phyloP scores from a whole-genome alignment of 2,113 vertebrate genomes.

The Myotis davidii region DNA sequence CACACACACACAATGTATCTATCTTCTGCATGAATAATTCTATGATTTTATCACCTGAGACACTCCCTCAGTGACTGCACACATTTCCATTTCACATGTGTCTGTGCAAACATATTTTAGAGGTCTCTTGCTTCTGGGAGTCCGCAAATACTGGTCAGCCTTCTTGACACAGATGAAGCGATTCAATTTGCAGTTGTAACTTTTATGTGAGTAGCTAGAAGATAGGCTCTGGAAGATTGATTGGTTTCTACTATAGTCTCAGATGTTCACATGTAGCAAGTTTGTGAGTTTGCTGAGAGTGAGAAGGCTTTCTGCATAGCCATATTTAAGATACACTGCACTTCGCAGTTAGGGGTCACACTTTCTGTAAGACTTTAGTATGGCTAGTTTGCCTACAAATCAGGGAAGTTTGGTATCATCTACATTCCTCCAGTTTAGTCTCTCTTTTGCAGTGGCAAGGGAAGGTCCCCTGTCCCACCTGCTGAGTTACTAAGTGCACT shows the following conservation, averaged over 20 bases:
- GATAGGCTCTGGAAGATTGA: neutral
- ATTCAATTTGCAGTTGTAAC: neutral
- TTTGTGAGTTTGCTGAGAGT: neutral
- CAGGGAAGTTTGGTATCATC: neutral
- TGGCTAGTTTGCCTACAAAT: neutral
- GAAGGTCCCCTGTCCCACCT: accelerated
- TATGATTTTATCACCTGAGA: neutral
- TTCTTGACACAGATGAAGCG: neutral
- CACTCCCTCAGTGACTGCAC: neutral
- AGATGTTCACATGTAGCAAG: neutral
- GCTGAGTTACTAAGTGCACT: neutral
- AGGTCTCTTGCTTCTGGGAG: neutral
- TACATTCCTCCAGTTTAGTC: neutral
- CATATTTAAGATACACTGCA: neutral
- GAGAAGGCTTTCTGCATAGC: neutral
- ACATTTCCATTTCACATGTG: neutral
- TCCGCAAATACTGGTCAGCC: neutral
- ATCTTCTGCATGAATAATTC: neutral
- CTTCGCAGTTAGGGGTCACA: neutral
- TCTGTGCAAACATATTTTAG: neutral
- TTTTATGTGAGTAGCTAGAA: neutral
- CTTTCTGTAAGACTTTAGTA: neutral
- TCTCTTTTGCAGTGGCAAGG: neutral
- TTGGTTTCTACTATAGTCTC: neutral
- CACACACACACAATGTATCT: neutral